Evolutionary conservation across 1,140 invertebrate species (phyloP).

Genomic region (Drosophila parvula): DNA sequence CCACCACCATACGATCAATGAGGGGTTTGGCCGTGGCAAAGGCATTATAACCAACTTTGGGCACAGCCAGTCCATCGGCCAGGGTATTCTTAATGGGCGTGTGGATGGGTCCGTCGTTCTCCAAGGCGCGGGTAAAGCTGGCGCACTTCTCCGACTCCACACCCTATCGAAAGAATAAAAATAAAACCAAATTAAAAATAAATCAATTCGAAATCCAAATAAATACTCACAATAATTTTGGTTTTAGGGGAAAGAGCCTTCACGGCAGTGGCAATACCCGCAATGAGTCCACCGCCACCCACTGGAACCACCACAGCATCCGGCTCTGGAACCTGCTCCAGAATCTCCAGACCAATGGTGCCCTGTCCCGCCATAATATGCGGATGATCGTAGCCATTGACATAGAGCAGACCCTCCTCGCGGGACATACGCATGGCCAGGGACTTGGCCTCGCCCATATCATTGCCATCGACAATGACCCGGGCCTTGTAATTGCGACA

Average conservation of each 20-base stretch:
- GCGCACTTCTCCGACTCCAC: slow-evolving; percentile 96
- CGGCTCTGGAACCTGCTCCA: slow-evolving; percentile 92
- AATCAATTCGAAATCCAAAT: not conserved
- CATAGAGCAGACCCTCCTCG: slow-evolving; percentile 90
- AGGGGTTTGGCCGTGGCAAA: slow-evolving; percentile 90
- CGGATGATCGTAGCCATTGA: slow-evolving; percentile 93
- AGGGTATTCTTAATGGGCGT: slow-evolving; percentile 90
- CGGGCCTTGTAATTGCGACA: slow-evolving; percentile 93
- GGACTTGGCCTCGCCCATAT: slow-evolving; percentile 94
- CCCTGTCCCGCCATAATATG: slow-evolving; percentile 97
- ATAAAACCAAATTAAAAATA: too few species aligned
- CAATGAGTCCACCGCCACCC: slow-evolving; percentile 95
- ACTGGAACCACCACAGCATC: slow-evolving; percentile 93
- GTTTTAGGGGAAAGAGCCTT: slow-evolving; percentile 93
- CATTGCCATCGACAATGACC: slow-evolving; percentile 92
- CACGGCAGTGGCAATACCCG: slow-evolving; percentile 93
- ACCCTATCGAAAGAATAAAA: slow-evolving; percentile 86
- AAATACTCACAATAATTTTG: slow-evolving; percentile 87
- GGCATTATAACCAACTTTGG: slow-evolving; percentile 94
- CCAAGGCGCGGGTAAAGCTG: slow-evolving; percentile 91
- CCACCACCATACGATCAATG: slow-evolving; percentile 93
- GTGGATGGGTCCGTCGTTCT: slow-evolving; percentile 88
- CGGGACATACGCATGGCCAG: slow-evolving; percentile 90
- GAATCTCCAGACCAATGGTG: slow-evolving; percentile 95
- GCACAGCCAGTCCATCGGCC: slow-evolving; percentile 96